Evolutionary conservation across 1,140 invertebrate species (phyloP).

Genomic region (Drosophila kurseongensis): DNA sequence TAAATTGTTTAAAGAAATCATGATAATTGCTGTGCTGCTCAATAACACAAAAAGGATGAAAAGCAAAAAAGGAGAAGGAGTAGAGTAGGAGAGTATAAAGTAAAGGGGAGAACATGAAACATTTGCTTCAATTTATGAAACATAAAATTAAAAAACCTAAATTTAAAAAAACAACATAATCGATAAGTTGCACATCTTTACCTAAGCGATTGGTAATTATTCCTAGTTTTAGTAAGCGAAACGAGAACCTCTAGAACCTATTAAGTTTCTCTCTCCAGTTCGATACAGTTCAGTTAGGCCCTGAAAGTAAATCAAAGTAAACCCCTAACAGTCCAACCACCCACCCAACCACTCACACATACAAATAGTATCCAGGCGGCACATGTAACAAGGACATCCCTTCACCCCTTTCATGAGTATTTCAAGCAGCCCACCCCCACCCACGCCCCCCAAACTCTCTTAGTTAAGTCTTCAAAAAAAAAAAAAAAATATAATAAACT

Average conservation of each 20-base stretch:
- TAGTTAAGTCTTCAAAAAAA: conserved; percentile 48
- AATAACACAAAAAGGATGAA: conserved; percentile 56
- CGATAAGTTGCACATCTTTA: conserved; percentile 81
- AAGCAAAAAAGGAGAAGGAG: conserved; percentile 26
- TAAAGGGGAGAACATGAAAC: conserved; percentile 27
- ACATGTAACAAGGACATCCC: conserved; percentile 23
- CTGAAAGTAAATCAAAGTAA: conserved; percentile 9
- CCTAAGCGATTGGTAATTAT: conserved; percentile 82
- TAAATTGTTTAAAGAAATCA: conserved; percentile 67
- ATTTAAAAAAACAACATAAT: conserved; percentile 53
- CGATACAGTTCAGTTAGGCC: conserved; percentile 32
- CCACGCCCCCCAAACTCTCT: conserved; percentile 25
- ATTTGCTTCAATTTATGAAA: conserved; percentile 73
- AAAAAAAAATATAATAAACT: conserved; percentile 37
- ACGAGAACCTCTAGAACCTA: conserved; percentile 33
- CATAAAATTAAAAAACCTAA: conserved; percentile 55
- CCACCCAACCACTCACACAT: conserved; percentile 5
- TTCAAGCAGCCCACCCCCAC: conserved; percentile 33
- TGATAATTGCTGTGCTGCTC: conserved; percentile 82
- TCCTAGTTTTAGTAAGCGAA: conserved; percentile 70
- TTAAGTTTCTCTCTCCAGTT: conserved; percentile 43
- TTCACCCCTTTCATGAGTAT: conserved; percentile 3
- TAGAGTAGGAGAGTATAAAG: conserved; percentile 32
- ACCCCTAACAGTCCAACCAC: background rate
- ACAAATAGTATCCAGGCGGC: conserved; percentile 35